Evolutionary conservation across 2,888 invertebrate genomes (phyloP), one percentile per base, ranked within the genome.

Genomic region (Pristionchus fissidentatus): DNA sequence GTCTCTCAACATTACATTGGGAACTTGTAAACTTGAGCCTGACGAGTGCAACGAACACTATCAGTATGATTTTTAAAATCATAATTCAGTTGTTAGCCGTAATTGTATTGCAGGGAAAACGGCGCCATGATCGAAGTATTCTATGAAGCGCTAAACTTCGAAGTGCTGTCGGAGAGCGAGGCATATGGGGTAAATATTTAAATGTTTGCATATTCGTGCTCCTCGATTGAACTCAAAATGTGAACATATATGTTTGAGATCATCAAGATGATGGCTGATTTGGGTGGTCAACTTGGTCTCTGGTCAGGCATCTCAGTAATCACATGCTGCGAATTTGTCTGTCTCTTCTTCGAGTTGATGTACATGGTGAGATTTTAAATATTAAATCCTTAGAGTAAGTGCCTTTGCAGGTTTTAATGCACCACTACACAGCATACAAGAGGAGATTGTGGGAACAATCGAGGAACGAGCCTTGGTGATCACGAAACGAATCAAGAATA

Each of bases 61-160:
- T 78, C 87, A 89, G 90, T 90, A 46, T 35, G 62, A 73, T 8
- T 73, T 10, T 15, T 49, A 49, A 49, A 15, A 49, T 49, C 49
- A n/a, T n/a, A n/a, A n/a, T n/a, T n/a, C n/a, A n/a, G n/a, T n/a
- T n/a, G n/a, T n/a, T n/a, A n/a, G n/a, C n/a, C n/a, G n/a, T n/a
- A 62, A 77, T 32, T 77, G 8, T 38, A 49, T 85, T 90, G 35
- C 85, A 90, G 90, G 84, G 90, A 91, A 83, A 90, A 92, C 84
- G 91, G 90, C 0, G 91, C 91, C 3, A 90, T 91, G 90, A 80
- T 91, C 26, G 91, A 91, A 84, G 90, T 91, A 3, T 91, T 91
- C 84, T 91, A 90, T 82, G 91, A 91, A 73, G 90, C 89, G 0
- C 86, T 91, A 73, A 91, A 91, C 55, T 91, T 88, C 83, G 91